phyloP scores from a whole-genome alignment of 2,888 invertebrate species.

The Conops quadrifasciatus region DNA sequence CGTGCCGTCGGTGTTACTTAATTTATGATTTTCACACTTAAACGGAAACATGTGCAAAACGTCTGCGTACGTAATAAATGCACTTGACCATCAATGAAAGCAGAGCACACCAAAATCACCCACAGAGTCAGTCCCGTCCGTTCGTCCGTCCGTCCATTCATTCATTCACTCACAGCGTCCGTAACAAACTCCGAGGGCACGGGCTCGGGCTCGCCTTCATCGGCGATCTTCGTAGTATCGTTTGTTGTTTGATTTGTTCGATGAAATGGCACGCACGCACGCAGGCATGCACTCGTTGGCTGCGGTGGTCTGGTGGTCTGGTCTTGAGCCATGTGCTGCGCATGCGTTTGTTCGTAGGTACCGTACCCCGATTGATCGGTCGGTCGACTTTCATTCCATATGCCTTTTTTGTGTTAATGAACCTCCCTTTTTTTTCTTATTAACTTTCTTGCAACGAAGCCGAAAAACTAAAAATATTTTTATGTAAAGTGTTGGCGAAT shows the following conservation, averaged over 20 bases:
- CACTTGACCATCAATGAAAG: constrained; percentile 29
- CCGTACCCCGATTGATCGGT: constrained; percentile 16
- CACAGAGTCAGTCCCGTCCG: not conserved
- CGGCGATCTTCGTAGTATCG: too few relatives aligned
- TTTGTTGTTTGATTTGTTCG: not conserved
- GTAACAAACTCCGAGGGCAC: not conserved
- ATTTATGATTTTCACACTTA: constrained; percentile 24
- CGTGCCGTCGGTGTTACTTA: constrained; percentile 2
- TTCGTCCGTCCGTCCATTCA: too few relatives aligned
- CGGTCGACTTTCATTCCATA: not conserved
- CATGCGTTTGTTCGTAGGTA: constrained; percentile 46
- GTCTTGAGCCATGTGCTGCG: constrained; percentile 53
- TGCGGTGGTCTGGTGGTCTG: constrained; percentile 23
- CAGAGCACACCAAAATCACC: not conserved
- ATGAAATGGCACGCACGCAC: constrained; percentile 24
- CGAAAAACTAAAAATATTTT: not conserved
- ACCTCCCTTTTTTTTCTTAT: constrained; percentile 15
- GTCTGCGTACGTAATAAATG: constrained; percentile 5
- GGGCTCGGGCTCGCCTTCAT: not conserved
- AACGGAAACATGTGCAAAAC: constrained; percentile 34
- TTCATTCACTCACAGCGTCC: too few relatives aligned
- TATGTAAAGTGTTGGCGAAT: too few relatives aligned
- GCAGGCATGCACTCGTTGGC: constrained; percentile 44
- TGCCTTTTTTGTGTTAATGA: constrained; percentile 4
- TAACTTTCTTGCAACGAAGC: constrained; percentile 6